Base-by-base conservation (phyloP, 2,797 vertebrate species). In the Anguilla anguilla region DNA sequence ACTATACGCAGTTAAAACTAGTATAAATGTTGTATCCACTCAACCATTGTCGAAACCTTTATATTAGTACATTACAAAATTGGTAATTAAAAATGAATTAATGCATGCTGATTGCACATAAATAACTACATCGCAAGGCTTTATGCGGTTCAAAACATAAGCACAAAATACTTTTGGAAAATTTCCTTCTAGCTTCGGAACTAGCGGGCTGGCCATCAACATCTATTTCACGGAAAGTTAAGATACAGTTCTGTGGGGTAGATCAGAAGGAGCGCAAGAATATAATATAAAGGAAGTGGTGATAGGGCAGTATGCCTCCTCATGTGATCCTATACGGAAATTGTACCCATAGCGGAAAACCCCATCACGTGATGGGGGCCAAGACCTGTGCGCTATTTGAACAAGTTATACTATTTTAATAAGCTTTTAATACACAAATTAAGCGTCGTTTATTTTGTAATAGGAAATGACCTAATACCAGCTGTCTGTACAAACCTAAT, bases 251-350 rank as follows among this genome's bases (percentile, higher is more conserved):
- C n/a, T n/a, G 25, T 74, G 11, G 11, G 11, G 3, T 2, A 3
- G 9, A 25, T 49, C 2, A 6, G 19, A 49, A 82, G 11, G 22
- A 49, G 79, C 77, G 43, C 43, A 81, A 81, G 79, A 19, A 79
- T 3, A 79, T 4, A 43, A 19, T 46, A 17, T 19, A 3, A 43
- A 79, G 19, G 43, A 82, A n/a, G 22, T 10, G 22, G 77, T 49
- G 79, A 82, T 82, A 22, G 46, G 72, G 72, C 72, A 77, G 31
- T 77, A 43, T 28, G 74, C 74, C 74, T 79, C 46, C 15, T 81
- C 39, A 46, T 49, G 46, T 82, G 79, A 82, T 46, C 43, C 79
- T n/a, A 22, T 22, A n/a, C 74, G 74, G 35, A 43, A 43, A 25
- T 7, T 46, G 4, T 46, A 19, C 22, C 17, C 15, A 11, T 35